Evolutionary conservation across 2,113 vertebrate species (phyloP).

Genomic region (Bombycilla garrulus): DNA sequence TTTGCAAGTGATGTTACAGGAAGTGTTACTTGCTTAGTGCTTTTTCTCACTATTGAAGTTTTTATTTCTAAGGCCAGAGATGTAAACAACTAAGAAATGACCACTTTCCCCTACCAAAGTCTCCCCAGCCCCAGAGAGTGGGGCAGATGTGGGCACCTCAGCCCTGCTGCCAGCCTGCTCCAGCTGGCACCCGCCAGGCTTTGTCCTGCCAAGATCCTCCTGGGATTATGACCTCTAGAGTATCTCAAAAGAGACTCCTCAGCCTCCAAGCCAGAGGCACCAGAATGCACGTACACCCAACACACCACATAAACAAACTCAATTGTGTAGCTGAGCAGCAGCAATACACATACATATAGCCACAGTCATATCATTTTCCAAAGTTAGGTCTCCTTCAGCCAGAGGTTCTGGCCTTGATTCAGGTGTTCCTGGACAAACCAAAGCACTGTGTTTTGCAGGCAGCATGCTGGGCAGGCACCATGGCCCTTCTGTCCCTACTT

Average conservation of each 20-base stretch:
- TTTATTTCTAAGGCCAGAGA: neutral
- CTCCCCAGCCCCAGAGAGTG: fast-evolving
- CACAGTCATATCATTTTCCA: neutral
- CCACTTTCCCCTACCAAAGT: neutral
- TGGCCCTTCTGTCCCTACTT: neutral
- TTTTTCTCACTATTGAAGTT: neutral
- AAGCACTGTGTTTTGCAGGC: neutral
- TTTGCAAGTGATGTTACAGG: neutral
- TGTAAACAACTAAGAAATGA: neutral
- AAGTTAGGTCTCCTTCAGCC: conserved; percentile 33
- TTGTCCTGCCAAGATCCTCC: neutral
- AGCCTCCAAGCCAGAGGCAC: neutral
- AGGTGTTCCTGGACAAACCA: neutral
- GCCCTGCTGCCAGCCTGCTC: neutral
- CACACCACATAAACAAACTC: neutral
- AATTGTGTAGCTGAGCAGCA: neutral
- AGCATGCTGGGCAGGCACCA: neutral
- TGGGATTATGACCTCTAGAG: neutral
- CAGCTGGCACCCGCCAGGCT: neutral
- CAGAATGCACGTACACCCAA: neutral
- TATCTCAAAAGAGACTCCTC: neutral
- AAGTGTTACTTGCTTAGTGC: neutral
- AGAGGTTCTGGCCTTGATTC: neutral
- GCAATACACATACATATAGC: neutral
- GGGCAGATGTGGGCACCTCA: neutral